Base-by-base conservation (phyloP, 2,113 vertebrate genomes). In the Gambusia affinis region DNA sequence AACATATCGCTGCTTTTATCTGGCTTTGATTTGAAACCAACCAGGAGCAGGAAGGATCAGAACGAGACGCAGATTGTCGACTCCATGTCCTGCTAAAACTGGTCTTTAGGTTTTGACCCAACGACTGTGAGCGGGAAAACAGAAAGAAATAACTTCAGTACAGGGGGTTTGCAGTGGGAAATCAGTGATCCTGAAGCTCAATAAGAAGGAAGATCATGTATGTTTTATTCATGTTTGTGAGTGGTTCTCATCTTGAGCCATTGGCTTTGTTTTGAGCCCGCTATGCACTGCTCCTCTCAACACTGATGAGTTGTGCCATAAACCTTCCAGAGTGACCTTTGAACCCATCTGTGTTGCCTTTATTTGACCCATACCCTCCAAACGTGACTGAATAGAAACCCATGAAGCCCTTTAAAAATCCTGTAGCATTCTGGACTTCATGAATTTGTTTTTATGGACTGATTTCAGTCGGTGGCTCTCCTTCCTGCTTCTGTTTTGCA, bases 291-390 rank as follows among this genome's bases (percentile, higher is more conserved):
- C 67, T 70, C 67, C 65, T 78, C 68, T 80, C 80, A 77, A 35
- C 84, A 76, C 86, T 77, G 69, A 85, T 54, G 5, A 76, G 83
- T 77, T 76, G 91, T 94, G 94, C 92, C 94, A 94, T 94, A 94
- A 86, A 72, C 69, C 79, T 81, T 84, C 77, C 81, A 77, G 73
- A 83, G 75, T 89, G 83, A 60, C 64, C 77, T 84, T 90, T 79
- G 42, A 67, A 67, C 44, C 80, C 75, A 77, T 69, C 83, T 79
- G 44, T 73, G 71, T 81, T 87, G 87, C 83, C 87, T 89, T 89
- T 72, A 78, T 83, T 2, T 47, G 30, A 75, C 65, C 54, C 80
- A 29, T 70, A 54, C 47, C 67, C 39, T 75, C 60, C 11, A 31
- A 31, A 51, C 35, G 33, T 44, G 77, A 84, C 75, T 87, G 80